Percentiles rank a stretch among this genome's conserved stretches.
Conservation (phyloP, 2,113 vertebrate species). For the Pseudorasbora parva region DNA sequence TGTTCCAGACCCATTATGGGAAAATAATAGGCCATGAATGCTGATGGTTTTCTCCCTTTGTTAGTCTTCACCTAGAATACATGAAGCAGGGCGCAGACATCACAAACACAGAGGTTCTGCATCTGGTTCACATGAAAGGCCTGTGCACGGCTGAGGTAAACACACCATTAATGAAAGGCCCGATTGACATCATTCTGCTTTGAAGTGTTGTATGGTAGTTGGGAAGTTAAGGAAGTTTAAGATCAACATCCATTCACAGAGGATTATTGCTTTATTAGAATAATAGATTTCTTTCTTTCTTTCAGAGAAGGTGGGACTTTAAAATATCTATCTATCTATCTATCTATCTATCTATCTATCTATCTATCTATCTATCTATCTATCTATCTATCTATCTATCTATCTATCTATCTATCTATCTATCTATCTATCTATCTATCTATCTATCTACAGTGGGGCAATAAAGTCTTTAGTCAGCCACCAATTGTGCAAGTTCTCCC, state of each 20-base stretch:
- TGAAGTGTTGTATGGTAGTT: slow-evolving; percentile 20
- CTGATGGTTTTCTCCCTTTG: slow-evolving; percentile 52
- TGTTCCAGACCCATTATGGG: slow-evolving; percentile 66
- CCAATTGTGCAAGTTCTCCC: no score
- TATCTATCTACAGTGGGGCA: no score
- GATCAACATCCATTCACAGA: background rate
- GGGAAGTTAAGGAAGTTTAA: slow-evolving; percentile 18
- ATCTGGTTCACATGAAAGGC: slow-evolving; percentile 46
- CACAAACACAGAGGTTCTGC: slow-evolving; percentile 38
- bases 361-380: no score
- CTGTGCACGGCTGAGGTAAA: background rate
- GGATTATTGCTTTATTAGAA: background rate
- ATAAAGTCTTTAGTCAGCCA: no score
- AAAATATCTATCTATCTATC: no score
- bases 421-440: no score
- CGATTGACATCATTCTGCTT: slow-evolving; percentile 21
- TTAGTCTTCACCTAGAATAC: slow-evolving; percentile 44
- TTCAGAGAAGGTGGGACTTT: no score
- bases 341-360: no score
- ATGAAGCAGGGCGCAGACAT: slow-evolving; percentile 45
- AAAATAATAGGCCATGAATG: slow-evolving; percentile 48
- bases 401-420: no score
- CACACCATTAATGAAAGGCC: background rate
- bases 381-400: no score
- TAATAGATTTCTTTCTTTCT: slow-evolving; percentile 3